Evolutionary conservation across 2,888 invertebrate genomes (phyloP).

Genomic region (Troilus luridus): DNA sequence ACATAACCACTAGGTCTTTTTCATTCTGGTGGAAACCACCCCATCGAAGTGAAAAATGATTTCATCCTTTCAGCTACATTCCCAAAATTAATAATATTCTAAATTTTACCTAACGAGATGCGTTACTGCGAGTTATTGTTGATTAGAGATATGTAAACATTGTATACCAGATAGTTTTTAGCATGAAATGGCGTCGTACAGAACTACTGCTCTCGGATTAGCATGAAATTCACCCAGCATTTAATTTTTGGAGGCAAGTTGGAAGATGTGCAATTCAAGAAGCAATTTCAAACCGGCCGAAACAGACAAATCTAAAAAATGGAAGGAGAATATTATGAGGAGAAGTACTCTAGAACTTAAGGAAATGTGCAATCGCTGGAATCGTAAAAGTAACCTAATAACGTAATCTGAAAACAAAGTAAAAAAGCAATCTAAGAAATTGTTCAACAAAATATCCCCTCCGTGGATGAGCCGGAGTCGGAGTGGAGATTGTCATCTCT

Average conservation of each 20-base stretch:
- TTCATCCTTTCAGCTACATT: too few species aligned
- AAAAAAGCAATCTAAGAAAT: constrained; percentile 38
- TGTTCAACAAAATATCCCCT: constrained; percentile 23
- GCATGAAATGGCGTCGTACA: too few species aligned
- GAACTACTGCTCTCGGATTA: not conserved
- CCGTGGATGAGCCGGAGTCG: not conserved
- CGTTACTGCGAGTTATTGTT: too few species aligned
- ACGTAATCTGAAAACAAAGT: constrained; percentile 16
- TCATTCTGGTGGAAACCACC: too few species aligned
- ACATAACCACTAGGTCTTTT: too few species aligned
- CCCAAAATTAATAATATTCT: too few species aligned
- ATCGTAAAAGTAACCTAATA: constrained; percentile 31
- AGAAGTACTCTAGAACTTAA: not conserved
- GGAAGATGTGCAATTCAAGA: not conserved
- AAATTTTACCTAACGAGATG: too few species aligned
- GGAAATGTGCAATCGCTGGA: not conserved
- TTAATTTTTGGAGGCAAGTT: not conserved
- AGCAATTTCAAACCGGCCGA: not conserved
- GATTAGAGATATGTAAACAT: too few species aligned
- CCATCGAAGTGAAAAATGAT: too few species aligned
- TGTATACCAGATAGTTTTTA: too few species aligned
- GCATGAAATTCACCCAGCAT: not conserved
- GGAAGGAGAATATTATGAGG: not conserved
- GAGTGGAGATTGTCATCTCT: constrained; percentile 18
- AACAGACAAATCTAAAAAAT: not conserved